phyloP scores from a whole-genome alignment of 2,888 invertebrate genomes.

The Catocala nupta region DNA sequence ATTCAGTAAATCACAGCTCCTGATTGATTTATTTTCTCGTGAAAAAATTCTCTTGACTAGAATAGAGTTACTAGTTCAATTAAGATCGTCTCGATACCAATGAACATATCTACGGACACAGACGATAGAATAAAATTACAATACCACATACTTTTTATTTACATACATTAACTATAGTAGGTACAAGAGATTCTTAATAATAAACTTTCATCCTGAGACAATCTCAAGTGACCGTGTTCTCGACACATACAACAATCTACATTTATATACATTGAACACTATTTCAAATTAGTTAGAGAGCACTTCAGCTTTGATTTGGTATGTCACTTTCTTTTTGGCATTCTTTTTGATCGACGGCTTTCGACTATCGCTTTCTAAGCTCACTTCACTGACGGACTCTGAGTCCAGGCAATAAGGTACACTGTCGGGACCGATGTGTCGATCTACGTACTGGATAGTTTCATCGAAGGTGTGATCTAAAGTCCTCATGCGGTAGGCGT shows the following conservation, averaged over 20 bases:
- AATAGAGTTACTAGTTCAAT: conserved; percentile 24
- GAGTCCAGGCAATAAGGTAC: conserved; percentile 71
- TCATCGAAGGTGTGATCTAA: conserved; percentile 74
- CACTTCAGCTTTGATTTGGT: conserved; percentile 79
- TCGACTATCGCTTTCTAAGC: conserved; percentile 78
- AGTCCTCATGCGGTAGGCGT: conserved; percentile 70
- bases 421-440: conserved; percentile 66
- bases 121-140: conserved; percentile 1
- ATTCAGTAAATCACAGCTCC: conserved; percentile 84
- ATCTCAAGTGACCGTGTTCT: conserved; percentile 17
- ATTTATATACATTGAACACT: conserved; percentile 32
- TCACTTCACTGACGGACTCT: conserved; percentile 79
- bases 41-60: conserved; percentile 55
- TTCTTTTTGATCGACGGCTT: conserved; percentile 73
- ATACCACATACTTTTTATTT: conserved; percentile 4
- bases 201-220: conserved; percentile 12
- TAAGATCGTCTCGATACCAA: conserved; percentile 20
- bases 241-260: conserved; percentile 31
- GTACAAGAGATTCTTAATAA: not conserved
- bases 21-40: conserved; percentile 66
- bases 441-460: conserved; percentile 70
- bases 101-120: not conserved
- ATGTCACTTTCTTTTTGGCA: conserved; percentile 76
- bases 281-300: conserved; percentile 60
- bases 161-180: not conserved